phyloP scores from a whole-genome alignment of 2,797 vertebrate genomes.

The Vireo griseus region DNA sequence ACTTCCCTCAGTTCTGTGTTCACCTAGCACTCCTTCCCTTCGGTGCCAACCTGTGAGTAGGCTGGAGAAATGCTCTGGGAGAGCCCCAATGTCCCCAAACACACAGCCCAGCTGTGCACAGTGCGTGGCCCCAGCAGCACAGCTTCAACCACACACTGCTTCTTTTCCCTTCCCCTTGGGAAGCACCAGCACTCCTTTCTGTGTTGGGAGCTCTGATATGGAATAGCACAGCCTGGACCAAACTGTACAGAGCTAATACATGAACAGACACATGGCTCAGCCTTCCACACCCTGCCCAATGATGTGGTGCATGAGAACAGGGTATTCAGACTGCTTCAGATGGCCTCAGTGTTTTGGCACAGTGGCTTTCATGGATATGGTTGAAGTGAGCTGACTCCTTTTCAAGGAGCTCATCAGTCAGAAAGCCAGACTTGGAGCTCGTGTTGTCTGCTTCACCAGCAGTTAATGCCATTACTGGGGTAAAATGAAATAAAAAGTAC shows the following conservation, averaged over 20 bases:
- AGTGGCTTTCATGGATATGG: neutral
- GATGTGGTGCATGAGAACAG: neutral
- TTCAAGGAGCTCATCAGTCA: neutral
- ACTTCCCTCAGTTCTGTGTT: neutral
- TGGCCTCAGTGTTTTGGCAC: neutral
- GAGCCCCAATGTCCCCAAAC: neutral
- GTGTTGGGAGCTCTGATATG: neutral
- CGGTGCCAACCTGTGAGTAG: neutral
- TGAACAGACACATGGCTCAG: neutral
- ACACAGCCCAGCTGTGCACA: neutral
- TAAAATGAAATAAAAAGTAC: neutral
- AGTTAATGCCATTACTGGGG: constrained; percentile 16
- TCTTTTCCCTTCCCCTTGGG: neutral
- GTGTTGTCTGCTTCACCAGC: neutral
- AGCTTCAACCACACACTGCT: neutral
- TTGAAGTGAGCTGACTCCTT: neutral
- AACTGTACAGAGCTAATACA: neutral
- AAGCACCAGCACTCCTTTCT: neutral
- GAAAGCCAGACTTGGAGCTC: constrained; percentile 8
- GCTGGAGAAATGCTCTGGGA: neutral
- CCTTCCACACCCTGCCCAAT: neutral
- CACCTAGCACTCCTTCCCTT: neutral
- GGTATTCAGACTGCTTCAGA: neutral
- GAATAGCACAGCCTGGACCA: neutral
- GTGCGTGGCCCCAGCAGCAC: neutral